Base-by-base conservation (phyloP, 2,888 invertebrate species). In the Drosophila koepferae region DNA sequence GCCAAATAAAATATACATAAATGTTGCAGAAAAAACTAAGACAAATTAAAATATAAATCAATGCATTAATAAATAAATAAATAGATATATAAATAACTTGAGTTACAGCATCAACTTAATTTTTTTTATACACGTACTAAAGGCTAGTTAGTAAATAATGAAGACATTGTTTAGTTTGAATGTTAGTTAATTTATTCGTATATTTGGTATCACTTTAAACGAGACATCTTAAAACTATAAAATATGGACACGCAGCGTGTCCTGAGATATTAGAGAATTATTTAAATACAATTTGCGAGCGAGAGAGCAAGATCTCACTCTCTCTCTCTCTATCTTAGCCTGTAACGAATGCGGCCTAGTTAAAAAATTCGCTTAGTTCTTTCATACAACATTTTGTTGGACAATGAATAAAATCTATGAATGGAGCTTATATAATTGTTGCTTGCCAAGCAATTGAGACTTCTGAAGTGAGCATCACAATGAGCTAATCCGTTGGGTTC, bases 391-490 rank as follows among this genome's bases (percentile, higher is more conserved):
- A 18, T 51, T 60, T 70, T 54, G 40, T 34, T 40, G 8, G 80
- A 63, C 56, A 66, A 46, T 75, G 56, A 54, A 55, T 72, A 55
- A 63, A 66, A 55, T 43, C 54, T 73, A 68, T 64, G 46, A 31
- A 36, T 51, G 18, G 34, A 12, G 10, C n/a, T 34, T 51, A 54
- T 23, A 23, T 23, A 40, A 40, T 5, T 54, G 38, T 2, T 20
- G 54, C 38, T 34, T 51, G 51, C 51, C 70, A 64, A 70, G 79
- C 80, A 73, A 76, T 43, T 46, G 49, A 54, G 70, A 73, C 74
- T 73, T 68, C 66, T 60, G 68, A 54, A 54, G 59, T 65, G 74
- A 75, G 74, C 75, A 86, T 88, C 86, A 86, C 86, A 88, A 74
- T 84, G 51, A 81, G 63, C 61, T 73, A 67, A 82, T 62, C 55